These are phyloP conservation scores for Oscheius myriophilus DNA, from an alignment of 2,888 invertebrate species.

Conservation along the genomic window DNA sequence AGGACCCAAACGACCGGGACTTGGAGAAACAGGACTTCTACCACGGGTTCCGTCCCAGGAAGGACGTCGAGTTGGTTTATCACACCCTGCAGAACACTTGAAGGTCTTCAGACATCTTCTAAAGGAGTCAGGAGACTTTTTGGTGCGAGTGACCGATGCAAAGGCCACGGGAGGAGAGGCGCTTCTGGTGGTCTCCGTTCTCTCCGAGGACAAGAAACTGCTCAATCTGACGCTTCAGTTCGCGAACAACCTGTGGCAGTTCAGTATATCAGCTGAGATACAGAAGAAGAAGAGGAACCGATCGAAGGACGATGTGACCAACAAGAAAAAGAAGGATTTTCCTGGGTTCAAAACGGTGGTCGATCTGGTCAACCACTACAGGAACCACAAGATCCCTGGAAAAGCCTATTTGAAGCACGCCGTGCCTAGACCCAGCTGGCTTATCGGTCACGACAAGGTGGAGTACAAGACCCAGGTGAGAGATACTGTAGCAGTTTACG, in stretches of 20 bases:
- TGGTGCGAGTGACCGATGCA: conserved; percentile 13
- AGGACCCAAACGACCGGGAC: background rate
- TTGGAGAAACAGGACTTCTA: conserved; percentile 49
- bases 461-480: background rate
- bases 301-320: background rate
- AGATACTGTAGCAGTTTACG: no score
- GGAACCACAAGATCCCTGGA: conserved; percentile 28
- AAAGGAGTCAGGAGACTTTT: conserved; percentile 11
- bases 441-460: conserved; percentile 48
- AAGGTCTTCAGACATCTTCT: conserved; percentile 3
- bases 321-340: background rate
- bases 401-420: conserved; percentile 28
- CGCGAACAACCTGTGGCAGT: conserved; percentile 2
- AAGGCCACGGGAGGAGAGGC: background rate
- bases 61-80: conserved; percentile 35
- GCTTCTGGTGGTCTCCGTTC: conserved; percentile 26
- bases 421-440: conserved; percentile 45
- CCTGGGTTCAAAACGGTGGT: background rate
- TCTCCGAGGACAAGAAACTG: conserved; percentile 21
- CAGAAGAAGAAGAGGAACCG: background rate
- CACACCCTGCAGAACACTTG: no score
- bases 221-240: conserved; percentile 28
- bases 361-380: conserved; percentile 10
- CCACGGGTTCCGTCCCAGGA: conserved; percentile 49
- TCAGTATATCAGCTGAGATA: background rate